Evolutionary conservation across 2,888 invertebrate species (phyloP).

Genomic region (Drosophila kambysellisi): DNA sequence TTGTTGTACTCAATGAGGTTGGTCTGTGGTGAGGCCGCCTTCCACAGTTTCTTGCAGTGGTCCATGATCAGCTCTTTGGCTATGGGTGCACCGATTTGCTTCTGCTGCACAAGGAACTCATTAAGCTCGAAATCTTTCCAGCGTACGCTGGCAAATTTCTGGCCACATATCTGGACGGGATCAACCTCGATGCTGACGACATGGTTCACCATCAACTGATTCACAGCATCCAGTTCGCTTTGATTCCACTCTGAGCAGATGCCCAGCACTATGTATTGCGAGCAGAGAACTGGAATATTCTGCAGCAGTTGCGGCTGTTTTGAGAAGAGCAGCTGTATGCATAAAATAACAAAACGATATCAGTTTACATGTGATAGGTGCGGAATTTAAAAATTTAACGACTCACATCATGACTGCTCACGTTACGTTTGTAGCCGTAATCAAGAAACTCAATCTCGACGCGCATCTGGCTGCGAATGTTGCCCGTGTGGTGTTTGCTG

Average conservation of each 20-base stretch:
- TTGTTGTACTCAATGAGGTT: constrained; percentile 57
- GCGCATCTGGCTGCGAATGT: constrained; percentile 86
- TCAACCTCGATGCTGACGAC: constrained; percentile 74
- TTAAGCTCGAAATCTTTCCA: constrained; percentile 83
- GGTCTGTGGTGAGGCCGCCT: constrained; percentile 54
- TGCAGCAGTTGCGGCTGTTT: constrained; percentile 77
- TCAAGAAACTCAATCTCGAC: constrained; percentile 89
- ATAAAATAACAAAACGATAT: constrained; percentile 12
- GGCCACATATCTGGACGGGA: constrained; percentile 69
- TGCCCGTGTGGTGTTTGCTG: constrained; percentile 15
- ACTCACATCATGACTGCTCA: constrained; percentile 86
- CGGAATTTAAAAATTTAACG: not conserved
- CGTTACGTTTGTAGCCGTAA: constrained; percentile 88
- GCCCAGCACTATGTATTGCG: constrained; percentile 82
- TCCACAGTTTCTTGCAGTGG: constrained; percentile 81
- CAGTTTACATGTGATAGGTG: constrained; percentile 12
- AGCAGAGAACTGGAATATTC: constrained; percentile 79
- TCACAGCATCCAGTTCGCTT: constrained; percentile 74
- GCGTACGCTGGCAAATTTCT: constrained; percentile 82
- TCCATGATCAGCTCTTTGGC: constrained; percentile 80
- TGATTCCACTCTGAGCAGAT: constrained; percentile 82
- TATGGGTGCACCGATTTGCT: constrained; percentile 82
- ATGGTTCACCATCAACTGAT: constrained; percentile 74
- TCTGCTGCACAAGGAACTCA: constrained; percentile 83
- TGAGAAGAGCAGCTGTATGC: constrained; percentile 78